Evolutionary conservation across 2,888 invertebrate species (phyloP), one percentile per base, ranked within the genome.

Genomic region (Drosophila putrida): DNA sequence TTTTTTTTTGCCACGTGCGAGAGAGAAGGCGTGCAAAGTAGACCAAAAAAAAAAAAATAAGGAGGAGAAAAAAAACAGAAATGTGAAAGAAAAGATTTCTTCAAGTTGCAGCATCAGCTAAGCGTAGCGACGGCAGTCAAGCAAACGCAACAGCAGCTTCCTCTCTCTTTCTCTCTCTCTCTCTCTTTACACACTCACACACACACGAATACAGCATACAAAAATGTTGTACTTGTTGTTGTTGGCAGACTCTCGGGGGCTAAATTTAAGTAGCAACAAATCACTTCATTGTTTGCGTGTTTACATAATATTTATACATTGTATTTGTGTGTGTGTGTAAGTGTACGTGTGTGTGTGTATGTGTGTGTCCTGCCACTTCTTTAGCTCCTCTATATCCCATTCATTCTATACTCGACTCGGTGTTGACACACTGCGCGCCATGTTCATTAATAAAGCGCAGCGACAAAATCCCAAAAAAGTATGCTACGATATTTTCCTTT

Each of bases 181-280:
- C 1, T 10, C 13, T 33, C 39, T 4, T 6, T 0, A 25, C 25
- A 6, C 11, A n/a, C 15, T 1, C 25, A 8, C 15, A 13, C n/a
- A 10, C 25, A 44, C 25, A n/a, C 55, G 1, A 20, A 44, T n/a
- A 35, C 11, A 35, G 41, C 41, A 41, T 25, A 41, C 33, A 31
- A 43, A 47, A 44, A 53, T 69, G 53, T 38, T 57, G 62, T 27
- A 27, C 54, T 27, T 69, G 41, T 61, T 74, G 60, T 36, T 69
- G 66, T 25, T 65, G 72, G 36, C 54, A 47, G 46, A 61, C 79
- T 78, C 80, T 82, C 73, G 61, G 72, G 83, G 72, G 78, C 75
- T 71, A 80, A 81, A 74, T 88, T 85, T 88, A 88, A 89, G 90
- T 88, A 84, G 87, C 80, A 85, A 84, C 79, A 90, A 90, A 90